Base-by-base conservation (phyloP, 2,113 vertebrate genomes). In the Perognathus longimembris region DNA sequence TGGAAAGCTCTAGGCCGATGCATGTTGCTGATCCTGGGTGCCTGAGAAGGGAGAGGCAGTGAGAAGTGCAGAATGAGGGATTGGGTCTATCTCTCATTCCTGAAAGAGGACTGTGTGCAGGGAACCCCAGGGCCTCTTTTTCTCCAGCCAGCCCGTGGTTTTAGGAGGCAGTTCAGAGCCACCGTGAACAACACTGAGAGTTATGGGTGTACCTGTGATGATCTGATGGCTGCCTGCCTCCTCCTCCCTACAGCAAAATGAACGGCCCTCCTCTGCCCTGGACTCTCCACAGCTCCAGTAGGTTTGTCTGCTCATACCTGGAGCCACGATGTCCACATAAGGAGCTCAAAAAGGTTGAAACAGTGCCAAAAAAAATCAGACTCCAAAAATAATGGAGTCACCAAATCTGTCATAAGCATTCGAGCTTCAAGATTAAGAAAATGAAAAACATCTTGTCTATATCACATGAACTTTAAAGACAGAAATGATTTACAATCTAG, bases 51-150 rank as follows among this genome's bases (percentile, higher is more conserved):
- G 50, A 61, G 54, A 85, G 36, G 50, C 24, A 28, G 22, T 28
- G 66, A 24, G 50, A 54, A 54, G 50, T 54, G 8, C 50, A 54
- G 50, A 54, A 54, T 54, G 50, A 54, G n/a, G n/a, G n/a, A n/a
- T n/a, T n/a, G n/a, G n/a, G n/a, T n/a, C n/a, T 11, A 38, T 32
- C 80, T 69, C 28, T 30, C 26, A 15, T 61, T 50, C 3, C 26
- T 40, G 34, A 11, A 32, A 45, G 30, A 36, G 2, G n/a, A 21
- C 26, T 34, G 14, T 2, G 26, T 3, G 4, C 1, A 17, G 24
- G n/a, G 14, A 42, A 40, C 64, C 30, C n/a, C 8, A 9, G 0
- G 2, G 0, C 14, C 36, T 1, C 42, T 11, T 61, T 10, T 57
- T 38, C 38, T 63, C 69, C 28, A 36, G 15, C 42, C 0, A 28